These are phyloP conservation scores for Festucalex cinctus DNA, from an alignment of 2,113 vertebrate genomes.

Conservation along the genomic window DNA sequence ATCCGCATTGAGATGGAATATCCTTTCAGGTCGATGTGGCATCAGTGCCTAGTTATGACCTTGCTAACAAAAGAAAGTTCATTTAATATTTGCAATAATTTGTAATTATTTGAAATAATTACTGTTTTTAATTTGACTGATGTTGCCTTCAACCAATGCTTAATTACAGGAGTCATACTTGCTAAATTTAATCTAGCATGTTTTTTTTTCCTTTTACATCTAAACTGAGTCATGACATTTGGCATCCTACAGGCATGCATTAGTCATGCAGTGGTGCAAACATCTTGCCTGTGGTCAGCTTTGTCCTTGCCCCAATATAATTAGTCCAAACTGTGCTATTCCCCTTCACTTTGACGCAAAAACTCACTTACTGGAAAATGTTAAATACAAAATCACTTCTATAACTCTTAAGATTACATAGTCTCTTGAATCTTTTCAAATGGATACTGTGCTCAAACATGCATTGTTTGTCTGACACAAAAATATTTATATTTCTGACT, in stretches of 20 bases:
- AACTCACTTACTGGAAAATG: neutral
- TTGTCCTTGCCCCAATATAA: slow-evolving; percentile 1
- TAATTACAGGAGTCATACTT: neutral
- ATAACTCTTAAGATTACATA: neutral
- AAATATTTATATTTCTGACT: neutral
- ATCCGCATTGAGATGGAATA: slow-evolving; percentile 94
- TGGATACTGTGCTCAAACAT: neutral
- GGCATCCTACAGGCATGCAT: neutral
- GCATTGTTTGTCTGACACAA: neutral
- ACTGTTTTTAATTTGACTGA: neutral
- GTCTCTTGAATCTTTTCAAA: neutral
- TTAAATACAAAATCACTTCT: neutral
- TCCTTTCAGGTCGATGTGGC: slow-evolving; percentile 74
- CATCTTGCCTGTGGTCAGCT: neutral
- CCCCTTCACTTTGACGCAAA: neutral
- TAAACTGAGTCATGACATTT: slow-evolving; percentile 8
- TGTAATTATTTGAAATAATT: no score
- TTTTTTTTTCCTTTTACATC: neutral
- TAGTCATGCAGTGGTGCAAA: slow-evolving; percentile 15
- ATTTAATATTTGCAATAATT: neutral
- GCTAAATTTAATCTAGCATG: neutral
- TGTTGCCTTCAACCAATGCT: slow-evolving; percentile 1
- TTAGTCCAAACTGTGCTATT: neutral
- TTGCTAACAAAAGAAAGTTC: slow-evolving; percentile 3
- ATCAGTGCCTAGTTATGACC: slow-evolving; percentile 14